Evolutionary conservation across 2,797 vertebrate species (phyloP).

Genomic region (Clamator glandarius): DNA sequence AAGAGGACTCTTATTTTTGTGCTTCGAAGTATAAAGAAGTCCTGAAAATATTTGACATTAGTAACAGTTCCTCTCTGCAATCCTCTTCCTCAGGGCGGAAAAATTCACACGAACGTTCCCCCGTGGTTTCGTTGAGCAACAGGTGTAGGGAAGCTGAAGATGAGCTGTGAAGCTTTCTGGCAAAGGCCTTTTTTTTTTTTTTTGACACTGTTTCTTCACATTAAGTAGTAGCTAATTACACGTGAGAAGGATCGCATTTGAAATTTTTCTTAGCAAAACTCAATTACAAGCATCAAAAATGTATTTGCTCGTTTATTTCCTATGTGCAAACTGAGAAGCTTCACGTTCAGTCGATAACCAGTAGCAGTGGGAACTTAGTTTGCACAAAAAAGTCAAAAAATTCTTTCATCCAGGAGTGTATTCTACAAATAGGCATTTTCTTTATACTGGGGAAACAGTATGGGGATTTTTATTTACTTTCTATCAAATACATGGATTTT

Average conservation of each 20-base stretch:
- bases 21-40: background rate
- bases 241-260: background rate
- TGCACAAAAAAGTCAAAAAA: background rate
- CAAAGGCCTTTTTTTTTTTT: background rate
- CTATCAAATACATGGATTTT: background rate
- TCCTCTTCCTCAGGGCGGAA: background rate
- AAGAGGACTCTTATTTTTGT: background rate
- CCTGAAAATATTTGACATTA: background rate
- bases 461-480: background rate
- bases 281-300: background rate
- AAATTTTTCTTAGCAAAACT: background rate
- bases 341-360: background rate
- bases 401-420: background rate
- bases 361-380: background rate
- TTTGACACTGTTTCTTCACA: background rate
- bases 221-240: background rate
- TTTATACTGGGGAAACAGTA: background rate
- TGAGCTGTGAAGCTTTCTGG: background rate
- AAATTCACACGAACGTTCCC: background rate
- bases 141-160: background rate
- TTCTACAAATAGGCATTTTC: background rate
- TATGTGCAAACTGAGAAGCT: background rate
- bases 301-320: background rate
- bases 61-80: fast-evolving
- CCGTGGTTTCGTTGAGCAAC: background rate